Conservation (phyloP, 2,113 vertebrate species). For the Theristicus caerulescens region DNA sequence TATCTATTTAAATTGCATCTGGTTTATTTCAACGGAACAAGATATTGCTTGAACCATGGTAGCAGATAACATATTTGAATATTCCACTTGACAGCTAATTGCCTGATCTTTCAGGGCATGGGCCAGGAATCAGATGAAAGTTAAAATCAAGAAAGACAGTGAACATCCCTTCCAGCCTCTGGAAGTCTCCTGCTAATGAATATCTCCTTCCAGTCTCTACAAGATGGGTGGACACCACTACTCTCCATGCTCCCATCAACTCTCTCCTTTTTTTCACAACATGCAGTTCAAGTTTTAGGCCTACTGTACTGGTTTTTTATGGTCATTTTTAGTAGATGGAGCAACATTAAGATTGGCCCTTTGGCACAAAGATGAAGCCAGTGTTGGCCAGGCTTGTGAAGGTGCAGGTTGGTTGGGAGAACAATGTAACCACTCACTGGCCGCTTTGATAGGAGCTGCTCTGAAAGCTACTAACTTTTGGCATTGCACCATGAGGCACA, state of each 20-base stretch:
- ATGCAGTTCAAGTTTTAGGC: background rate
- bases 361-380: background rate
- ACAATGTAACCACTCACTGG: rapidly evolving
- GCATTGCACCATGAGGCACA: background rate
- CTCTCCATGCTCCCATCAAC: no score
- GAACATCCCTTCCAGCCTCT: background rate
- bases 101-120: background rate
- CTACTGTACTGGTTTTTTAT: background rate
- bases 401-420: background rate
- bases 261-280: background rate
- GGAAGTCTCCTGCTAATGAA: background rate
- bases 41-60: background rate
- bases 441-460: background rate
- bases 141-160: background rate
- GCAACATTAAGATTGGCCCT: background rate
- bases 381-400: background rate
- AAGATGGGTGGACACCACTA: no score
- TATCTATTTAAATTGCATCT: background rate
- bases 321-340: background rate
- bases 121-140: background rate
- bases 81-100: background rate
- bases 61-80: background rate
- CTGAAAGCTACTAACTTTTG: background rate
- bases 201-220: background rate
- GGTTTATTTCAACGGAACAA: background rate